These are phyloP conservation scores for Eumerus sabulonum DNA, from an alignment of 2,888 invertebrate genomes.

Conservation along the genomic window DNA sequence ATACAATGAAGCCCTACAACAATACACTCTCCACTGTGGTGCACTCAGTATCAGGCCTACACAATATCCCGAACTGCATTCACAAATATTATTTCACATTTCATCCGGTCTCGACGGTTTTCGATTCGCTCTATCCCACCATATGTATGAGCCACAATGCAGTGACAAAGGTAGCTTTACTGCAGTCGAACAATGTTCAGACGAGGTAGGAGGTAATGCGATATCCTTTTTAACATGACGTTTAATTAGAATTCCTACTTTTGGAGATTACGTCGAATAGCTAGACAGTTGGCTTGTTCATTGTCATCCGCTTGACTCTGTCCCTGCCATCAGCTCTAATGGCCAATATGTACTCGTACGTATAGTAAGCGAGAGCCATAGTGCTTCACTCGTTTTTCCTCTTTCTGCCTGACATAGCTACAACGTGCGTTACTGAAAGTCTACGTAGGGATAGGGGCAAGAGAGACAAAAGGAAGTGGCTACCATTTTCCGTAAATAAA, in stretches of 20 bases:
- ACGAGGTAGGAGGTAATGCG: constrained; percentile 54
- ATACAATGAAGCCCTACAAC: constrained; percentile 44
- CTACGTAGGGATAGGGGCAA: too few species aligned
- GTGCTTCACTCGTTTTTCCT: too few species aligned
- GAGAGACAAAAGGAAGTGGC: constrained; percentile 48
- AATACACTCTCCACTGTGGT: constrained; percentile 2
- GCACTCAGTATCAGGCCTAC: constrained; percentile 20
- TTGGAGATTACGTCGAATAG: constrained; percentile 51
- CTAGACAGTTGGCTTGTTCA: constrained; percentile 15
- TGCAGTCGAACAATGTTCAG: constrained; percentile 35
- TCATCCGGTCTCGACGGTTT: constrained; percentile 45
- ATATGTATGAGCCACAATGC: constrained; percentile 16
- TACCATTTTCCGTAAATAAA: constrained; percentile 59
- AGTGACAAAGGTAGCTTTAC: constrained; percentile 14
- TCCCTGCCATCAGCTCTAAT: too few species aligned
- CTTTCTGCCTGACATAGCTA: too few species aligned
- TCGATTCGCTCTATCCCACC: constrained; percentile 26
- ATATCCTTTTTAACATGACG: constrained; percentile 66
- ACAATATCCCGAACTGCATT: constrained; percentile 38
- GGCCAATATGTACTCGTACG: too few species aligned
- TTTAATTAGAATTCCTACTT: constrained; percentile 66
- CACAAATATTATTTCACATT: constrained; percentile 61
- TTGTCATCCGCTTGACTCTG: constrained; percentile 7
- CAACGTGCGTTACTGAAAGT: too few species aligned
- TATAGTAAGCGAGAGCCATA: too few species aligned